Percentiles rank a stretch among this genome's conserved stretches.
These are phyloP conservation scores for Gymnocypris eckloni DNA, from an alignment of 2,797 vertebrate genomes.

Conservation along the genomic window DNA sequence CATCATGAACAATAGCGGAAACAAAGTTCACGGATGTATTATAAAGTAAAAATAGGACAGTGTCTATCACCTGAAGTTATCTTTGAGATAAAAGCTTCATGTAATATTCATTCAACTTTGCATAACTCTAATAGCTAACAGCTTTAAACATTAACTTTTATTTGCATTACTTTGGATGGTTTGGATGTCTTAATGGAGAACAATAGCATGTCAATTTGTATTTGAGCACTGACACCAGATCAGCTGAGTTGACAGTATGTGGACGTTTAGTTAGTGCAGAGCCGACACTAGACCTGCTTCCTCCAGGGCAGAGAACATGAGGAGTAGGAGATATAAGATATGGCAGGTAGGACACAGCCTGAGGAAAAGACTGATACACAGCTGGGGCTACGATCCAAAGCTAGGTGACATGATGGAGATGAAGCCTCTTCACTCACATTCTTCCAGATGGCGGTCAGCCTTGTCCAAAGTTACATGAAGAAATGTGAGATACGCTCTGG, in stretches of 20 bases:
- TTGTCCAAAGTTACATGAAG: slow-evolving; percentile 33
- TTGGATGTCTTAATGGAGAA: slow-evolving; percentile 50
- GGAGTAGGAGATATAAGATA: slow-evolving; percentile 69
- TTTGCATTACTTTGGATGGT: slow-evolving; percentile 32
- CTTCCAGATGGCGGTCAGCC: slow-evolving; percentile 39
- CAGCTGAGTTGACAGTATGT: slow-evolving; percentile 48
- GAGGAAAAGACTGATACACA: slow-evolving; percentile 77
- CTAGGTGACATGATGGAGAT: slow-evolving; percentile 54
- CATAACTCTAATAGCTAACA: not conserved
- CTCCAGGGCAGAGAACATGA: slow-evolving; percentile 41
- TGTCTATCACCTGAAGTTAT: slow-evolving; percentile 23
- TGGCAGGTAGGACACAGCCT: slow-evolving; percentile 84
- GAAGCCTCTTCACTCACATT: slow-evolving; percentile 47
- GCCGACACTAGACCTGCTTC: slow-evolving; percentile 37
- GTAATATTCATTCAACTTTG: slow-evolving; percentile 10
- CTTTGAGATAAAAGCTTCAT: not conserved
- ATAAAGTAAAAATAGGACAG: slow-evolving; percentile 39
- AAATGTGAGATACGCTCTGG: slow-evolving; percentile 1
- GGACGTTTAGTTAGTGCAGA: slow-evolving; percentile 44
- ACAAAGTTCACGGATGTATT: slow-evolving; percentile 19
- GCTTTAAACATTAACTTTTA: slow-evolving; percentile 34
- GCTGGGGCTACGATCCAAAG: slow-evolving; percentile 74
- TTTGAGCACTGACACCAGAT: slow-evolving; percentile 46
- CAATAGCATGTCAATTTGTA: slow-evolving; percentile 49
- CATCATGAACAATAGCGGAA: slow-evolving; percentile 1